Conservation (phyloP, 2,113 vertebrate genomes). For the Boulengeromyrus knoepffleri region DNA sequence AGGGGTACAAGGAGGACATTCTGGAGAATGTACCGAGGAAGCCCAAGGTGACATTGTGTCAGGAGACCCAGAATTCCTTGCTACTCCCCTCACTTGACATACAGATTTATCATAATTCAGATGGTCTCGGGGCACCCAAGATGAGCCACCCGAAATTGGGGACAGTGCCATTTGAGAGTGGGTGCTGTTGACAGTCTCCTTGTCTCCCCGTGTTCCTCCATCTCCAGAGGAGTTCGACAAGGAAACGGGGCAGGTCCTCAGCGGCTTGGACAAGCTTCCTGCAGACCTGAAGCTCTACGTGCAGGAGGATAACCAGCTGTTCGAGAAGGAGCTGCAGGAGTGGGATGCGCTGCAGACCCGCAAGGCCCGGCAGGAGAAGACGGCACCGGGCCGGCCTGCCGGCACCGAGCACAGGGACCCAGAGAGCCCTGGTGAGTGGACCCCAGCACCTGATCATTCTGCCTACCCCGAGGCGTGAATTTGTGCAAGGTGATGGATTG, state of each 20-base stretch:
- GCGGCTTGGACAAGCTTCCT: conserved; percentile 87
- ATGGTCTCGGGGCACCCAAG: background rate
- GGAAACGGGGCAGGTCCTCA: conserved; percentile 84
- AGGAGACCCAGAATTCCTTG: background rate
- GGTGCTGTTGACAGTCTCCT: background rate
- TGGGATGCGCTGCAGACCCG: conserved; percentile 80
- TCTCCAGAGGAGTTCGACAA: conserved; percentile 88
- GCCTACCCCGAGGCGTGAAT: background rate
- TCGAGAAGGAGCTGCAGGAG: conserved; percentile 85
- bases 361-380: conserved; percentile 83
- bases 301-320: conserved; percentile 84
- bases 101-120: background rate
- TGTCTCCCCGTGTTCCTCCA: background rate
- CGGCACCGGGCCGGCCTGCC: conserved; percentile 51
- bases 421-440: conserved; percentile 52
- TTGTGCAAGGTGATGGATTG: background rate
- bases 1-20: background rate
- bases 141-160: background rate
- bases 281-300: conserved; percentile 86
- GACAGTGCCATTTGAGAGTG: background rate
- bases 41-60: background rate
- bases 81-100: background rate
- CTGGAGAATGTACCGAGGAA: background rate
- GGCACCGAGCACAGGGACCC: conserved; percentile 51
- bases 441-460: background rate